These are phyloP conservation scores for Drosophila mojavensis DNA, from an alignment of 1,140 invertebrate genomes.

Conservation along the genomic window DNA sequence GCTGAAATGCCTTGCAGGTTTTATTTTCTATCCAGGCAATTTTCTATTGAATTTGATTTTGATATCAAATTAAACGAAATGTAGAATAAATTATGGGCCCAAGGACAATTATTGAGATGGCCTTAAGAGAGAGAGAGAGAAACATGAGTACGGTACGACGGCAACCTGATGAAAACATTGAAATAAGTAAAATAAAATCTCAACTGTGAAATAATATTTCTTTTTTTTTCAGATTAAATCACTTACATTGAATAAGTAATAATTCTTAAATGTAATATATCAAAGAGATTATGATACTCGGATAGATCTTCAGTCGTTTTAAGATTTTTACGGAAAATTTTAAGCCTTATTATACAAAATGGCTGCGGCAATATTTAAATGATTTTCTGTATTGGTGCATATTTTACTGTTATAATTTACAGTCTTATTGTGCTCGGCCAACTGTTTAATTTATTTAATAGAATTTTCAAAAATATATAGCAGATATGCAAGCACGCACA, in stretches of 20 bases:
- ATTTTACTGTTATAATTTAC: not conserved
- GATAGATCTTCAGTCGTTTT: no score
- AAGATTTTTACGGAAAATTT: not conserved
- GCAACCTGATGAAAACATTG: no score
- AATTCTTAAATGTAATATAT: no score
- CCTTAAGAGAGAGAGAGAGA: no score
- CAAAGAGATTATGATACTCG: no score
- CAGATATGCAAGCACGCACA: not conserved
- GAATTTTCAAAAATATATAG: not conserved
- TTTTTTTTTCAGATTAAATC: no score
- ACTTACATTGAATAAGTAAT: no score
- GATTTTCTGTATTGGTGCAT: not conserved
- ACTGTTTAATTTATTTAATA: slow-evolving; percentile 6
- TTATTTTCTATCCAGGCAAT: not conserved
- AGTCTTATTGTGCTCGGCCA: not conserved
- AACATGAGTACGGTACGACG: not conserved
- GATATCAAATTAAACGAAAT: slow-evolving; percentile 6
- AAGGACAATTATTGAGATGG: not conserved
- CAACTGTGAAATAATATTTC: not conserved
- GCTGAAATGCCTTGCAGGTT: not conserved
- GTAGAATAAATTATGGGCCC: slow-evolving; percentile 10
- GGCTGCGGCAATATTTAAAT: not conserved
- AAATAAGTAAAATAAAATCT: no score
- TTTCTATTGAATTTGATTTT: no score
- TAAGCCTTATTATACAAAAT: no score